These are phyloP conservation scores for Himalopsyche japonica DNA, from an alignment of 2,888 invertebrate species.

Conservation along the genomic window DNA sequence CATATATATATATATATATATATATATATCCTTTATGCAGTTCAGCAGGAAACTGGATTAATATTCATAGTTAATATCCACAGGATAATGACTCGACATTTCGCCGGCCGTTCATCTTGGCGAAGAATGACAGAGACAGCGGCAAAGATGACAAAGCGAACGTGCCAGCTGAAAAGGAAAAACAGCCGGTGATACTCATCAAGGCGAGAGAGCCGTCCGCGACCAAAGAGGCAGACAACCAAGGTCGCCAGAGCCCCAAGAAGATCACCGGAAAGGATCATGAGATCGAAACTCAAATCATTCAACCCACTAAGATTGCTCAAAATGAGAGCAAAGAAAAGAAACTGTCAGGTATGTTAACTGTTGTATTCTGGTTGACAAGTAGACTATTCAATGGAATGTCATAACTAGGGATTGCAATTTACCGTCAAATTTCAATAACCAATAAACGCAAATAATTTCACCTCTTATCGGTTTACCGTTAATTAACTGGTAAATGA, in stretches of 20 bases:
- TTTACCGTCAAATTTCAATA: no score
- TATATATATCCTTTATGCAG: no score
- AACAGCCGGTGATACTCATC: slow-evolving; percentile 69
- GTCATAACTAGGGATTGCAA: no score
- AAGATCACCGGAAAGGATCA: slow-evolving; percentile 47
- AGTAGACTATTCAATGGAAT: no score
- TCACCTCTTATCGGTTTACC: no score
- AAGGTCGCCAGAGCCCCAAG: slow-evolving; percentile 65
- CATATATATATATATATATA: no score
- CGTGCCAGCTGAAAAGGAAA: slow-evolving; percentile 45
- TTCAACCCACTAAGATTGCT: slow-evolving; percentile 54
- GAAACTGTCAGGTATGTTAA: slow-evolving; percentile 40
- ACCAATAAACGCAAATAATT: no score
- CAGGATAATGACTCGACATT: slow-evolving; percentile 50
- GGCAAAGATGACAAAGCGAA: slow-evolving; percentile 46
- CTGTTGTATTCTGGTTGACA: not conserved
- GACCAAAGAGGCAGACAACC: slow-evolving; percentile 57
- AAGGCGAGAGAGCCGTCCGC: slow-evolving; percentile 66
- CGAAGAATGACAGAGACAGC: slow-evolving; percentile 55
- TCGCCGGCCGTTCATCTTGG: slow-evolving; percentile 50
- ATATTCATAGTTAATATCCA: not conserved
- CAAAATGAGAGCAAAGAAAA: slow-evolving; percentile 60
- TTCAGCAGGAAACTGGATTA: no score
- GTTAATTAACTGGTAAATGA: no score
- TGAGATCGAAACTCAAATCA: slow-evolving; percentile 47